Conservation (phyloP, 2,113 vertebrate species). For the Cochlearius cochlearius region DNA sequence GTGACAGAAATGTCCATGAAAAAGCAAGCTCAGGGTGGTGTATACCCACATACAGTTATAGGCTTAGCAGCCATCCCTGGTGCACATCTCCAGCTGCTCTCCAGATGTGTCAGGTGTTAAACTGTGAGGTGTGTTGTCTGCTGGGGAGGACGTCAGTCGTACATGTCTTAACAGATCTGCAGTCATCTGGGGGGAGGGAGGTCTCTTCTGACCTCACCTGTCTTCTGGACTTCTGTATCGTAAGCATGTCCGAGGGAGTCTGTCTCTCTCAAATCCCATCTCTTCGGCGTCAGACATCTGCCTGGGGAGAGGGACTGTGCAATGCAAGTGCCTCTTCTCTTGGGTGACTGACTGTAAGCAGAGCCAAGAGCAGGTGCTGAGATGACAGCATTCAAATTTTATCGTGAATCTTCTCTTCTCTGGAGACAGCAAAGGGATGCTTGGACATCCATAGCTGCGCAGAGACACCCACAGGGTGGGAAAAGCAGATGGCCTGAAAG, state of each 20-base stretch:
- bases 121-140: background rate
- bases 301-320: background rate
- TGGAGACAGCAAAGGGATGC: background rate
- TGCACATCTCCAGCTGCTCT: background rate
- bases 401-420: background rate
- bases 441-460: background rate
- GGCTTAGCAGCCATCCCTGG: background rate
- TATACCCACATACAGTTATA: rapidly evolving
- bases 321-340: background rate
- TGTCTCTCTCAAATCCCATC: background rate
- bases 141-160: background rate
- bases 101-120: background rate
- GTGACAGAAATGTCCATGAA: background rate
- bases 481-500: background rate
- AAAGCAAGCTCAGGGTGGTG: background rate
- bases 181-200: background rate
- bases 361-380: background rate
- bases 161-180: rapidly evolving
- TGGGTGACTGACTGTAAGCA: background rate
- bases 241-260: rapidly evolving
- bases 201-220: background rate
- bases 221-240: background rate
- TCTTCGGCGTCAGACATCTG: too few species aligned
- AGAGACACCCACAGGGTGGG: background rate
- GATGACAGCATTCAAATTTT: background rate